Evolutionary conservation across 2,797 vertebrate genomes (phyloP).

Genomic region (Eremophila alpestris): DNA sequence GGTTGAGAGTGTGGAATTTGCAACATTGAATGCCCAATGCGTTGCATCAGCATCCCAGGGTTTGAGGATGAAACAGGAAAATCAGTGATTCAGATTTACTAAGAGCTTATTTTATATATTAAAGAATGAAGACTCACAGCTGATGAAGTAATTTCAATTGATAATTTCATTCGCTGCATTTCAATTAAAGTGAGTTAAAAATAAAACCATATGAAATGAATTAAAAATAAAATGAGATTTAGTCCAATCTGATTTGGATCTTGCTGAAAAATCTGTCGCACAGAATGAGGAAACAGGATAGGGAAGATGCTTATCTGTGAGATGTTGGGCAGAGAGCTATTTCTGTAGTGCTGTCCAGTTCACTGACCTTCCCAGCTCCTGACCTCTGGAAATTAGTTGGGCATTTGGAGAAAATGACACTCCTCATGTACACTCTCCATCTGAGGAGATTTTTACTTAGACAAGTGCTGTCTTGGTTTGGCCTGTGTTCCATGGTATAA

Average conservation of each 20-base stretch:
- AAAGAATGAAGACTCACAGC: constrained; percentile 34
- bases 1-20: not conserved
- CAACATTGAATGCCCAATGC: not conserved
- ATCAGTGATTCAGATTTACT: not conserved
- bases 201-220: constrained; percentile 44
- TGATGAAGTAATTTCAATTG: constrained; percentile 54
- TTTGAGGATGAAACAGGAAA: not conserved
- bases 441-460: not conserved
- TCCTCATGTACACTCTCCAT: not conserved
- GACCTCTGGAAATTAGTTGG: not conserved
- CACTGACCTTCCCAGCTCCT: not conserved
- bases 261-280: constrained; percentile 6
- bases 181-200: constrained; percentile 56
- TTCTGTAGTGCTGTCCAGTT: not conserved
- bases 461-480: not conserved
- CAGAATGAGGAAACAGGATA: not conserved
- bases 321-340: not conserved
- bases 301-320: not conserved
- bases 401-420: not conserved
- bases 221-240: constrained; percentile 53
- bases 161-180: constrained; percentile 48
- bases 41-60: not conserved
- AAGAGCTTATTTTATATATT: constrained; percentile 10
- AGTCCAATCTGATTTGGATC: constrained; percentile 13
- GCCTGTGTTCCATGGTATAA: not conserved